Conservation (phyloP, 2,888 invertebrate genomes). For the Chouioia cunea region DNA sequence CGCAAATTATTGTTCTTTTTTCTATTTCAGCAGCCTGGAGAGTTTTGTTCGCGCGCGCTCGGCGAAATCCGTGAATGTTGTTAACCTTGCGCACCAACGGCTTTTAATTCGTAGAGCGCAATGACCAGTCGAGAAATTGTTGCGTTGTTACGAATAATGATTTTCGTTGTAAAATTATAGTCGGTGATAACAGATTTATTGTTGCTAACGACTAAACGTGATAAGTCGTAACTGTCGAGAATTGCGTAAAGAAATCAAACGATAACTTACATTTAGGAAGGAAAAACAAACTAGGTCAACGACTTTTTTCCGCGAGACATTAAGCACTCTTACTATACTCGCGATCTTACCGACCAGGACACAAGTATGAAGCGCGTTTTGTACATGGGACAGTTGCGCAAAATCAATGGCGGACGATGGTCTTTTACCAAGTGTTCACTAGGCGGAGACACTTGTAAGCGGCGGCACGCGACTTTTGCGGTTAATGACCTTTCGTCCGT, state of each 20-base stretch:
- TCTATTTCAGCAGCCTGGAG: too few relatives aligned
- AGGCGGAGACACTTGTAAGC: slow-evolving; percentile 63
- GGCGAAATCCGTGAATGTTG: slow-evolving; percentile 55
- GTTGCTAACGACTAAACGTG: too few relatives aligned
- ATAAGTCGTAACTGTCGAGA: too few relatives aligned
- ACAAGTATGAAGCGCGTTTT: background rate
- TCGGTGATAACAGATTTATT: too few relatives aligned
- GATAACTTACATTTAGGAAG: too few relatives aligned
- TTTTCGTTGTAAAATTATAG: too few relatives aligned
- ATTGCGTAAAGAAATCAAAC: too few relatives aligned
- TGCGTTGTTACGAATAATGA: too few relatives aligned
- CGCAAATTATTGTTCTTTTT: too few relatives aligned
- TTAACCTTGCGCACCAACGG: slow-evolving; percentile 53
- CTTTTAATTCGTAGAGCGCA: slow-evolving; percentile 43
- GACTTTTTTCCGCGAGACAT: slow-evolving; percentile 9
- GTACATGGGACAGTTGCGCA: slow-evolving; percentile 3
- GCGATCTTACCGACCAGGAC: background rate
- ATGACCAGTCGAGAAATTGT: slow-evolving; percentile 7
- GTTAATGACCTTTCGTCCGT: too few relatives aligned
- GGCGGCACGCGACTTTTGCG: background rate
- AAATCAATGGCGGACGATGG: slow-evolving; percentile 5
- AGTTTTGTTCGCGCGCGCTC: slow-evolving; percentile 7
- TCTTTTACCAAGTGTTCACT: slow-evolving; percentile 57
- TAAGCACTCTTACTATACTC: too few relatives aligned
- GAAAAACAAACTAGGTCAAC: slow-evolving; percentile 31